Base-by-base conservation (phyloP, 2,797 vertebrate species). In the Clarias platycephalus region DNA sequence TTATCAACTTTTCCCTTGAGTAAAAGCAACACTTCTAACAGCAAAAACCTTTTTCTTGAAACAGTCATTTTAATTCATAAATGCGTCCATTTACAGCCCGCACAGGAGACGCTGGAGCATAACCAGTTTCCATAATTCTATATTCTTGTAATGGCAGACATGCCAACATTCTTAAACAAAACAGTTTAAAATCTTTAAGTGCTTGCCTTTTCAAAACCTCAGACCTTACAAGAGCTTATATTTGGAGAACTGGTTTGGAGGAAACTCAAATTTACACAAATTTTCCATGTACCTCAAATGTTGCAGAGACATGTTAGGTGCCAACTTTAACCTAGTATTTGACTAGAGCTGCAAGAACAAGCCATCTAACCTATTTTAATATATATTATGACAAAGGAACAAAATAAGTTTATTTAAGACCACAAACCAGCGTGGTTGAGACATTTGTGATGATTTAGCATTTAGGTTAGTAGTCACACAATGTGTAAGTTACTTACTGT, bases 211-310 rank as follows among this genome's bases (percentile, higher is more conserved):
- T 70, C 28, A 72, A 82, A 79, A 79, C 75, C 64, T 44, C 55
- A 60, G 75, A 60, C 72, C n/a, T 58, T 70, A 64, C 24, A 26
- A 77, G 31, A 58, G 53, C 74, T 28, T 40, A 60, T 68, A 57
- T 67, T 40, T 68, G 34, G 66, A 71, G 66, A 70, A 82, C 71
- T 71, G 80, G 55, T 71, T 80, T 80, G 68, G 58, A 62, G 58
- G 66, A 82, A 60, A 60, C 37, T 82, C 67, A 72, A 28, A n/a
- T 60, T 60, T 72, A 60, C 31, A 26, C 55, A 28, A 26, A 26
- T 72, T 82, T 82, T 82, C 80, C 80, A 82, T 18, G n/a, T 82
- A 71, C 67, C 55, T 60, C 67, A 58, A 40, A 58, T 60, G 55
- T 60, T 81, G 64, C 64, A 15, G 31, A 68, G 64, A 81, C 49